Conservation (phyloP, 2,888 invertebrate species). For the Luperina nickerlii region DNA sequence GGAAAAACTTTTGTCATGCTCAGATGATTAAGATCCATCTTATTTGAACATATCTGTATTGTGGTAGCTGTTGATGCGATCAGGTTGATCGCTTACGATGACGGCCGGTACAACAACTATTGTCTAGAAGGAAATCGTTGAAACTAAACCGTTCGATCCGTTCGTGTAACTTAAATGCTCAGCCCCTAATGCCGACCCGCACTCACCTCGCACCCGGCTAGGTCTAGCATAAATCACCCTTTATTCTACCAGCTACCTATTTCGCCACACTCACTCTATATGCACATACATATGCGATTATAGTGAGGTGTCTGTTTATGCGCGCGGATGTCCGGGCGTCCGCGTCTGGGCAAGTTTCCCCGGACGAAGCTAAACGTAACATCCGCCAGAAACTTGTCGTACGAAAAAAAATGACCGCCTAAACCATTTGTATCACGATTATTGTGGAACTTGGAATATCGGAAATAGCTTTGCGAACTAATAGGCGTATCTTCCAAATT, state of each 20-base stretch:
- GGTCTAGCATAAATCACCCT: neutral
- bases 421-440: constrained; percentile 30
- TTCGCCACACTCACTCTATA: constrained; percentile 48
- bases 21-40: neutral
- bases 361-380: constrained; percentile 63
- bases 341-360: constrained; percentile 61
- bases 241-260: constrained; percentile 6
- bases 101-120: too few species aligned
- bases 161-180: neutral
- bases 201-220: neutral
- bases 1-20: neutral
- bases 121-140: neutral
- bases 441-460: constrained; percentile 17
- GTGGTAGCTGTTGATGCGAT: neutral
- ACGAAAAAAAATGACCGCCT: constrained; percentile 53
- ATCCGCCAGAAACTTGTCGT: constrained; percentile 52
- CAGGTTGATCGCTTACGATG: neutral
- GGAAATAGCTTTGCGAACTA: neutral
- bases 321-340: constrained; percentile 61
- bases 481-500: neutral
- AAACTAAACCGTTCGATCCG: neutral
- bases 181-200: neutral
- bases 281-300: constrained; percentile 42
- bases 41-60: neutral
- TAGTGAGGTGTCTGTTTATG: constrained; percentile 52